Conservation (phyloP, 2,797 vertebrate genomes). For the Bovichtus diacanthus region DNA sequence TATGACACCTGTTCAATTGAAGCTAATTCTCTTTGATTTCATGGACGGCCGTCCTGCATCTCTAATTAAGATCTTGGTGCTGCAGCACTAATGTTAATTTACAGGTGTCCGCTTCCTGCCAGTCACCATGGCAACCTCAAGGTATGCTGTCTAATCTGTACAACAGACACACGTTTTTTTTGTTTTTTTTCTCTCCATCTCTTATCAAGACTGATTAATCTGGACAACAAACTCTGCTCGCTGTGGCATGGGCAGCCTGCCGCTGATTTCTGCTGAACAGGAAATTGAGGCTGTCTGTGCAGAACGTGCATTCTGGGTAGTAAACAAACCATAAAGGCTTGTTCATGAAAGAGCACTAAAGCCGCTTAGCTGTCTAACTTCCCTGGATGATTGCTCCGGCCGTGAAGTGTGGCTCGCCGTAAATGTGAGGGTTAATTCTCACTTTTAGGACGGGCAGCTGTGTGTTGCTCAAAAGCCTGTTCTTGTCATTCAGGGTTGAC, state of each 20-base stretch:
- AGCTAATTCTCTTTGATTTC: constrained; percentile 80
- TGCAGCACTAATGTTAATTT: constrained; percentile 81
- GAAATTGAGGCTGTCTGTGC: constrained; percentile 61
- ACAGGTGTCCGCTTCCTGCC: constrained; percentile 85
- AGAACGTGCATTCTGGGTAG: constrained; percentile 52
- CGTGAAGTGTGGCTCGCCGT: background rate
- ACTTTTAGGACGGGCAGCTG: constrained; percentile 1
- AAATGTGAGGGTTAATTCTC: constrained; percentile 17
- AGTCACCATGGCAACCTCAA: constrained; percentile 84
- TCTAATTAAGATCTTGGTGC: constrained; percentile 83
- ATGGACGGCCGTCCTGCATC: constrained; percentile 60
- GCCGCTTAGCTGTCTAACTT: constrained; percentile 22
- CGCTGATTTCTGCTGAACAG: constrained; percentile 58
- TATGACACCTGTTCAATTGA: constrained; percentile 76
- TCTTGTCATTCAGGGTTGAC: background rate
- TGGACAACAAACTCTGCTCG: constrained; percentile 71
- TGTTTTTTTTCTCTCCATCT: constrained; percentile 2
- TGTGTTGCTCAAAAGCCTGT: constrained; percentile 7
- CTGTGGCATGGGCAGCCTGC: constrained; percentile 39
- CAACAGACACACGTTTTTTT: constrained; percentile 38
- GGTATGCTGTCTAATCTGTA: constrained; percentile 75
- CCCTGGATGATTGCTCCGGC: constrained; percentile 33
- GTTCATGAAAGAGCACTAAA: constrained; percentile 48
- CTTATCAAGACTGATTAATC: constrained; percentile 79
- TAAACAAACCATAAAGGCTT: constrained; percentile 60